These are phyloP conservation scores for Patella pellucida DNA, from an alignment of 2,888 invertebrate species.

Conservation along the genomic window DNA sequence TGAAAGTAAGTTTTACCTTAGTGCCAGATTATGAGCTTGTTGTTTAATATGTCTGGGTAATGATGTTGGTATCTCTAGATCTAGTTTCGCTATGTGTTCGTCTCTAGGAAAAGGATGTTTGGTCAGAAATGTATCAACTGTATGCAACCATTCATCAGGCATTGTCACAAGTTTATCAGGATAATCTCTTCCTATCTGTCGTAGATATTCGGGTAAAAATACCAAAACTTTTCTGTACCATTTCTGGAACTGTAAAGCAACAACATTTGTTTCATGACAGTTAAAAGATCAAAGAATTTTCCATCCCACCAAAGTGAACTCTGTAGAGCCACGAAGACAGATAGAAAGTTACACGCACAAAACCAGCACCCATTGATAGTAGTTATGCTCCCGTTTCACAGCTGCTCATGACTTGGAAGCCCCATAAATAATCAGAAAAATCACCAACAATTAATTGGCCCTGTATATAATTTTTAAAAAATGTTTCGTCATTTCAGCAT, in stretches of 20 bases:
- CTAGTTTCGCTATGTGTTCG: constrained; percentile 43
- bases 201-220: constrained; percentile 44
- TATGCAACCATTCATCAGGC: constrained; percentile 42
- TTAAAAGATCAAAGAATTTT: too few species aligned
- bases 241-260: constrained; percentile 31
- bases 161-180: background rate
- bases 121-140: constrained; percentile 40
- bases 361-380: too few species aligned
- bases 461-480: too few species aligned
- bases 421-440: too few species aligned
- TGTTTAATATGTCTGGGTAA: constrained; percentile 31
- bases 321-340: too few species aligned
- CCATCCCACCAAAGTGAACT: too few species aligned
- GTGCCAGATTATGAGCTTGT: constrained; percentile 36
- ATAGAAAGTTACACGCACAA: too few species aligned
- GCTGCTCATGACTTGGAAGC: too few species aligned
- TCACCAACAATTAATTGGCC: too few species aligned
- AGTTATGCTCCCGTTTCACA: too few species aligned
- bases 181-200: constrained; percentile 19
- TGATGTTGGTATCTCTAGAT: constrained; percentile 33
- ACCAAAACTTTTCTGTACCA: constrained; percentile 50
- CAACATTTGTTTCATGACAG: background rate
- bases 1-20: constrained; percentile 27
- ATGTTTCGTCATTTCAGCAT: too few species aligned
- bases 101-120: constrained; percentile 46